A percentile compares a stretch with the other conserved stretches of the same genome.
These are phyloP conservation scores for Nesogale talazaci DNA, from an alignment of 2,113 vertebrate species.

Conservation along the genomic window DNA sequence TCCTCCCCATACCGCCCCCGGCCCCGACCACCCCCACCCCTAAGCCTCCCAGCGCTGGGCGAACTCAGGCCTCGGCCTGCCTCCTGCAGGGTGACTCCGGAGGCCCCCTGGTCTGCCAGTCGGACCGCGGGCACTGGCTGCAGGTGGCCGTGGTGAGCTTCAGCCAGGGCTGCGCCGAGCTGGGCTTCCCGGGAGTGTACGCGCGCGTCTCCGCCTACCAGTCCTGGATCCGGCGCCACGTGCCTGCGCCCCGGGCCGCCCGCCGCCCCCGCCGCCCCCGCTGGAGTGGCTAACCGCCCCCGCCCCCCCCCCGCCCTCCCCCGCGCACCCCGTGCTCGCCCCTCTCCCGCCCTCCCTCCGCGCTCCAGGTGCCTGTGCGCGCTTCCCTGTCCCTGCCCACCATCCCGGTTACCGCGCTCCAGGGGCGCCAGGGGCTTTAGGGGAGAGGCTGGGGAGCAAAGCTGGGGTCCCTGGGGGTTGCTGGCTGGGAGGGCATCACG, in stretches of 20 bases:
- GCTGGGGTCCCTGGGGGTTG: not conserved
- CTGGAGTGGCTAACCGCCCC: not conserved
- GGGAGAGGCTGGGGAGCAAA: not conserved
- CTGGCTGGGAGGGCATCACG: not conserved
- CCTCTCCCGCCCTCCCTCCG: no score
- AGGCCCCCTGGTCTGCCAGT: not conserved
- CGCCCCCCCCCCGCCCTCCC: no score
- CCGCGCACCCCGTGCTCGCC: not conserved
- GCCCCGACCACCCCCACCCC: no score
- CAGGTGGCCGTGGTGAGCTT: constrained; percentile 7
- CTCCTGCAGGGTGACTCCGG: not conserved
- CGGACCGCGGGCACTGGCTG: fast-evolving
- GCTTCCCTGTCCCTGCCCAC: no score
- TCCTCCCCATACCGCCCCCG: no score
- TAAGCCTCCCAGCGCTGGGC: not conserved
- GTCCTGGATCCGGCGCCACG: not conserved
- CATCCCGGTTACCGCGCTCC: not conserved
- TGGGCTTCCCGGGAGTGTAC: fast-evolving
- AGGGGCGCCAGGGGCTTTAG: no score
- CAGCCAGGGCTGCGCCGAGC: not conserved
- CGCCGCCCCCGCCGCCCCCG: not conserved
- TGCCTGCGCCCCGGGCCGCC: not conserved
- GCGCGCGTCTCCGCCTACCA: not conserved
- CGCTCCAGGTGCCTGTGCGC: no score
- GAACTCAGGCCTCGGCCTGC: not conserved